Evolutionary conservation across 2,797 vertebrate genomes (phyloP), one percentile per base, ranked within the genome.

Genomic region (Acipenser oxyrinchus): DNA sequence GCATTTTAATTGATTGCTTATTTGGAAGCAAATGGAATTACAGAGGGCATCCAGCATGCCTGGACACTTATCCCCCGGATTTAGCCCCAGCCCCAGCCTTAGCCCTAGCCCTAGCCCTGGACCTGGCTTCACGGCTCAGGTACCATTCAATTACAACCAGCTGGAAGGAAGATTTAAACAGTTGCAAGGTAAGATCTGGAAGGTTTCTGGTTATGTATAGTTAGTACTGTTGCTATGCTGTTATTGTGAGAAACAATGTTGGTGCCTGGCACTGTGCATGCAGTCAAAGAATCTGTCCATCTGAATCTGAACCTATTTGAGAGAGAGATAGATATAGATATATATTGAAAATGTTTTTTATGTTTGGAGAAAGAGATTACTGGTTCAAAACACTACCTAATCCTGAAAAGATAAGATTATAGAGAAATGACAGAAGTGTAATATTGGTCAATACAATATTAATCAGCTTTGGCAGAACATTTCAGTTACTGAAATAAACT

Each of bases 161-260:
- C 87, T 97, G 81, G 95, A 98, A 77, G 95, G 95, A 37, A 84
- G 95, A 62, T 97, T 98, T 82, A 98, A 98, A 72, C 95, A 98
- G 81, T 87, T 98, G 3, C 95, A 98, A 94, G 95, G 95, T 98
- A 91, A 90, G 89, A 48, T 63, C 64, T 6, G 51, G 13, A 63
- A 57, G 51, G 3, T 61, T 62, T 49, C 65, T 58, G 50, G 64
- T 78, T 73, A 73, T 69, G 4, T 62, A 48, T 66, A 55, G 50
- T 65, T 78, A 72, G 72, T 68, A 68, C 6, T 23, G 67, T 74
- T 78, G 63, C 68, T 73, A 71, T n/a, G 70, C 67, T 70, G 71
- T 74, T 76, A 63, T 70, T 70, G 60, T 52, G 13, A 10, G 37
- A 53, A 53, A 13, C 12, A 11, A 7, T 7, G 12, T 37, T 57